Evolutionary conservation across 2,888 invertebrate genomes (phyloP), one percentile per base, ranked within the genome.

Genomic region (Asteroscopus sphinx): DNA sequence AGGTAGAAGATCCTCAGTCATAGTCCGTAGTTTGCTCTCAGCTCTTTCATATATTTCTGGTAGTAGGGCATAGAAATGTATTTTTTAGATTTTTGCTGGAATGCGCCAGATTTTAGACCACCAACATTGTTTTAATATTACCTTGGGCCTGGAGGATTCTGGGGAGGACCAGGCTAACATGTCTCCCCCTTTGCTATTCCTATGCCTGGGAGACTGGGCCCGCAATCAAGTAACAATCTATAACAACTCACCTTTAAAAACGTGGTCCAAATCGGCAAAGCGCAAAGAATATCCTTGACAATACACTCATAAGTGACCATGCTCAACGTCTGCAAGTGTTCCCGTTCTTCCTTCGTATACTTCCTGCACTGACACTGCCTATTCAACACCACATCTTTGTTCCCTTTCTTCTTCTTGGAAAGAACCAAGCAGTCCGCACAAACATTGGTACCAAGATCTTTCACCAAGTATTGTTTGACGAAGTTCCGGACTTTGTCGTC

Each of bases 291-390:
- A 86, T 98, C 98, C 77, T 96, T 96, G 1, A 97, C 96, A 0
- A 97, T 96, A 49, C 97, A 97, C 83, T 98, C 97, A 78, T 97
- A 97, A 5, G 97, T 96, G 15, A 97, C 94, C 86, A 96, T 95
- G 39, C 96, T 95, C 45, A 97, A 86, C 4, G 95, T 92, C 75
- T 96, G 96, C 48, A 95, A 91, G 55, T 96, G 93, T 52, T 93
- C 91, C 28, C 78, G 81, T 77, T 96, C 95, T n/a, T 89, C 89
- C 12, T 80, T 80, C 4, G 89, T 87, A 45, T 89, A 87, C 40
- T 77, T 79, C 32, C 93, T 69, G 42, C 94, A 93, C 25, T 77
- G 62, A 74, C 84, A 90, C 68, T 76, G 81, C 60, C 48, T 85
- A 51, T 59, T 80, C 48, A 75, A 61, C 63, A 68, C 79, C 59